Conservation (phyloP, 2,797 vertebrate species). For the Fistularia commersonii region DNA sequence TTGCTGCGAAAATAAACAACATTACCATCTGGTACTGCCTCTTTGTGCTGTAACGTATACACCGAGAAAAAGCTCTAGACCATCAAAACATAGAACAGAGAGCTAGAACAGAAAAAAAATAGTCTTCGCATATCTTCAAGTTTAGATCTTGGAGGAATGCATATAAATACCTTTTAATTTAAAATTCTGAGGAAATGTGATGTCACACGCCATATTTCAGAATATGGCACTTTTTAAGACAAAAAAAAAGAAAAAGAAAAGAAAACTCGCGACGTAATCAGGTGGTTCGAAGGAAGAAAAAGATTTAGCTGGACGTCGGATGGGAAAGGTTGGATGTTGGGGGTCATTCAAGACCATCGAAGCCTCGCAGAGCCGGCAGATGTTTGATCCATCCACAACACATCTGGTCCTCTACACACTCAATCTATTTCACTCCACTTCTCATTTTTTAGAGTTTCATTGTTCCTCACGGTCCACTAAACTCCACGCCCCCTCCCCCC, state of each 20-base stretch:
- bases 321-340: slow-evolving; percentile 29
- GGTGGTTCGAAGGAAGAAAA: slow-evolving; percentile 31
- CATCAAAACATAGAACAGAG: slow-evolving; percentile 68
- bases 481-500: slow-evolving; percentile 40
- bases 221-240: too few relatives aligned
- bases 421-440: slow-evolving; percentile 67
- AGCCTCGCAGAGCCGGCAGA: slow-evolving; percentile 60
- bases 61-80: slow-evolving; percentile 69
- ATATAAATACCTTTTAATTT: too few relatives aligned
- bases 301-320: slow-evolving; percentile 31
- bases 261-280: slow-evolving; percentile 14
- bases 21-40: slow-evolving; percentile 70
- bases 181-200: too few relatives aligned
- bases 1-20: slow-evolving; percentile 75
- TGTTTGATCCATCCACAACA: slow-evolving; percentile 69
- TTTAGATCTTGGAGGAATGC: neutral
- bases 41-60: slow-evolving; percentile 66
- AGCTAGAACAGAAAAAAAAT: slow-evolving; percentile 45
- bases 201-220: too few relatives aligned
- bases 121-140: neutral
- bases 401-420: slow-evolving; percentile 68
- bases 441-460: slow-evolving; percentile 64
- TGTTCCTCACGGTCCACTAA: slow-evolving; percentile 69
- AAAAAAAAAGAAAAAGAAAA: neutral
- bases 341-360: slow-evolving; percentile 54